Evolutionary conservation across 2,797 vertebrate species (phyloP), one percentile per base, ranked within the genome.

Genomic region (Vultur gryphus): DNA sequence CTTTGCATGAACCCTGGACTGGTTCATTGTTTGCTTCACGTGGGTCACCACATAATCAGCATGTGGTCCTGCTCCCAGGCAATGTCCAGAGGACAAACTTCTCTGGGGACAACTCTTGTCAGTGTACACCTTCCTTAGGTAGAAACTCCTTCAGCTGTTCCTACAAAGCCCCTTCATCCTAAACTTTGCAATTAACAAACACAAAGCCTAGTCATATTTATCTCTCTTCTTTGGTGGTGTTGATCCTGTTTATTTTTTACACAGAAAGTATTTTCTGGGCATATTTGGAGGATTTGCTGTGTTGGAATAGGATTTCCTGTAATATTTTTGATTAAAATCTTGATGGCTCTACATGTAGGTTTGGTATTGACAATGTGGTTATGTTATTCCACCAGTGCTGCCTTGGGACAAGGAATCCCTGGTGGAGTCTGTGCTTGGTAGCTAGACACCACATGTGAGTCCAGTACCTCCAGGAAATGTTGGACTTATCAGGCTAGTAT

Each of bases 191-290:
- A 20, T 23, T 54, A 82, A 16, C 44, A 84, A 58, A 33, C 4
- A 31, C 20, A 62, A 78, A 84, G 14, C 8, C 19, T 46, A 25
- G 11, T 37, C 4, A 7, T 35, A 1, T 33, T 20, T 31, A 7
- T 33, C 1, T 26, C 11, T 14, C 19, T 46, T 26, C 31, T 65
- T 33, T 31, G 0, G 7, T 61, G 1, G 6, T 18, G 8, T 51
- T 35, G 29, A 28, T 67, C 21, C 6, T 6, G 83, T 77, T 75
- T 67, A 52, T 55, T 84, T 86, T 48, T 26, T 67, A 28, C 0
- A 0, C 7, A 35, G 52, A 41, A 71, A 59, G 3, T 33, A 11
- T 67, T 67, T 61, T 51, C 29, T 65, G 26, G 35, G 21, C 1
- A 5, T 67, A 39, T 76, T 69, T 86, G 44, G 35, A 88, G 37